Conservation (phyloP, 35 echinoderm and acorn worm species). For the Apostichopus parvimensis region DNA sequence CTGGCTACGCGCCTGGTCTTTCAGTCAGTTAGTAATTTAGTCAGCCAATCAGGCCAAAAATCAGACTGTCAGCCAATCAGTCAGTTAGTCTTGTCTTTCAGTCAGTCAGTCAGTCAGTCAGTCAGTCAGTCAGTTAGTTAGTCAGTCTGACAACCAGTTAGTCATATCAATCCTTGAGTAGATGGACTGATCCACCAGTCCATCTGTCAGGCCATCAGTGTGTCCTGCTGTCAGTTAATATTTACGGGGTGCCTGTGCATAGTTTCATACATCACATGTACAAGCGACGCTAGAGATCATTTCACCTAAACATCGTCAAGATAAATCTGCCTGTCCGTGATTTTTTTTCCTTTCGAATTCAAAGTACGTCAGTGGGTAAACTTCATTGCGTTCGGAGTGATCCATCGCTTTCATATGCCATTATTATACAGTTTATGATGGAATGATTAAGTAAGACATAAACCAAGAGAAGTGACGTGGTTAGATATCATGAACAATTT, state of each 20-base stretch:
- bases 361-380: background rate
- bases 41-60: too few species aligned
- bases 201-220: too few species aligned
- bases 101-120: too few species aligned
- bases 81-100: too few species aligned
- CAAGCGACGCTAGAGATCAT: background rate
- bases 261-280: background rate
- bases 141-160: too few species aligned
- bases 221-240: too few species aligned
- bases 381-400: background rate
- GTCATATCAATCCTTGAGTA: too few species aligned
- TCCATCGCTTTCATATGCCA: background rate
- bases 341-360: background rate
- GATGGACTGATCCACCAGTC: too few species aligned
- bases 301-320: background rate
- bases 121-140: too few species aligned
- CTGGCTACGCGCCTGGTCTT: too few species aligned
- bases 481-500: background rate
- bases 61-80: too few species aligned
- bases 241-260: background rate
- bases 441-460: background rate
- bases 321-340: background rate
- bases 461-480: background rate
- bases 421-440: background rate
- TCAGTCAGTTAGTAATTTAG: too few species aligned